Evolutionary conservation across 1,140 invertebrate genomes (phyloP), one percentile per base, ranked within the genome.

Genomic region (Littorina saxatilis): DNA sequence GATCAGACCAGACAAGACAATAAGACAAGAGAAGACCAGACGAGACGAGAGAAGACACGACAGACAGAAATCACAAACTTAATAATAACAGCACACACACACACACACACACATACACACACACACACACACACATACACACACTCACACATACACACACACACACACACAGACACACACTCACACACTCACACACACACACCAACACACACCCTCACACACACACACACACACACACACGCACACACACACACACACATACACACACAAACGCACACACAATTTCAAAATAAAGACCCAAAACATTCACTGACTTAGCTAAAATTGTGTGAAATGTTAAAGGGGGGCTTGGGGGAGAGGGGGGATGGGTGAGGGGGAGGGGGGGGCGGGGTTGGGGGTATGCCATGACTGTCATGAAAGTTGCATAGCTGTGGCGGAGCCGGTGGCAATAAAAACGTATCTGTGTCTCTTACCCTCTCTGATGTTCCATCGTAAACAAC

Each of bases 221-320:
- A 15, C 58, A 39, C 32, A 11, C 39, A 68, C 61, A n/a, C 75
- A 55, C 75, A 61, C 75, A 77, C 75, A 35, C 50, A 55, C 75
- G n/a, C 75, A 77, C 78, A 40, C 23, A 83, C 82, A 52, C 86
- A 77, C 75, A 37, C 50, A 77, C 75, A 40, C 50, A 77, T 0
- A 35, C 52, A 61, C 50, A 77, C 47, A 66, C 2, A 61, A 55
- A 63, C 77, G 35, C 55, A 79, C 55, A 40, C 68, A 50, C 70
- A 50, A 39, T 35, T 40, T n/a, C 70, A 73, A 47, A 47, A 17
- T 5, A 47, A 47, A 47, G 43, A 47, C 43, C 5, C 5, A 17
- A 17, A 47, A 47, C n/a, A n/a, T n/a, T n/a, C n/a, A n/a, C n/a
- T n/a, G n/a, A n/a, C n/a, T n/a, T n/a, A n/a, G n/a, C n/a, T n/a